These are phyloP conservation scores for Rhabdomys dilectus DNA, from an alignment of 2,113 vertebrate genomes.

Conservation along the genomic window DNA sequence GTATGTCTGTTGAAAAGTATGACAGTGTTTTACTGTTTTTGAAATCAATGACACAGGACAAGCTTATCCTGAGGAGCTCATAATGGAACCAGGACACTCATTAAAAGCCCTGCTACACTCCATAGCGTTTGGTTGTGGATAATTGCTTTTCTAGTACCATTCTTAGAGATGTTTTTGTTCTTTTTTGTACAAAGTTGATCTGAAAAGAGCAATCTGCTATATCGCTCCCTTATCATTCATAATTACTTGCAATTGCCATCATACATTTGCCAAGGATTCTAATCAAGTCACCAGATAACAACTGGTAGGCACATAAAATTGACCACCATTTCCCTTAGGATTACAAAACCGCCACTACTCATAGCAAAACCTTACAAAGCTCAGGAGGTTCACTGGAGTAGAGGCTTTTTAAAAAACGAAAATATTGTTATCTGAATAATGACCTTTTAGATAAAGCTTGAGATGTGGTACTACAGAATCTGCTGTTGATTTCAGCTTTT, in stretches of 20 bases:
- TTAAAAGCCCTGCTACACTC: conserved; percentile 91
- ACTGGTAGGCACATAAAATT: conserved; percentile 92
- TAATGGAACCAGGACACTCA: conserved; percentile 86
- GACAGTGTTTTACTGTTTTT: conserved; percentile 93
- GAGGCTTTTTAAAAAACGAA: conserved; percentile 80
- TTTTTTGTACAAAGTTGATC: conserved; percentile 96
- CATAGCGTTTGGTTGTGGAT: conserved; percentile 94
- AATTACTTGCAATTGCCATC: conserved; percentile 94
- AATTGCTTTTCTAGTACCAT: conserved; percentile 93
- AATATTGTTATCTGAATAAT: conserved; percentile 77
- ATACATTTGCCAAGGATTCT: conserved; percentile 91
- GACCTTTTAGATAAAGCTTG: conserved; percentile 71
- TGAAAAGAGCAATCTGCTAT: conserved; percentile 95
- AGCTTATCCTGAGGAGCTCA: conserved; percentile 86
- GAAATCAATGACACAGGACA: conserved; percentile 94
- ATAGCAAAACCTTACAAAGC: conserved; percentile 79
- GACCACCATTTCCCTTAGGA: conserved; percentile 63
- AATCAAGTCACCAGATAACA: conserved; percentile 94
- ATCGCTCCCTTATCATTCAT: conserved; percentile 96
- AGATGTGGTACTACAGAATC: conserved; percentile 72
- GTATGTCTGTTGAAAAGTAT: conserved; percentile 93
- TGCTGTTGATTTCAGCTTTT: conserved; percentile 82
- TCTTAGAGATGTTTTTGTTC: conserved; percentile 97
- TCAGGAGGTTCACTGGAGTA: conserved; percentile 81
- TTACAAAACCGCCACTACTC: conserved; percentile 74